Evolutionary conservation across 2,113 vertebrate species (phyloP), one percentile per base, ranked within the genome.

Genomic region (Sander lucioperca): DNA sequence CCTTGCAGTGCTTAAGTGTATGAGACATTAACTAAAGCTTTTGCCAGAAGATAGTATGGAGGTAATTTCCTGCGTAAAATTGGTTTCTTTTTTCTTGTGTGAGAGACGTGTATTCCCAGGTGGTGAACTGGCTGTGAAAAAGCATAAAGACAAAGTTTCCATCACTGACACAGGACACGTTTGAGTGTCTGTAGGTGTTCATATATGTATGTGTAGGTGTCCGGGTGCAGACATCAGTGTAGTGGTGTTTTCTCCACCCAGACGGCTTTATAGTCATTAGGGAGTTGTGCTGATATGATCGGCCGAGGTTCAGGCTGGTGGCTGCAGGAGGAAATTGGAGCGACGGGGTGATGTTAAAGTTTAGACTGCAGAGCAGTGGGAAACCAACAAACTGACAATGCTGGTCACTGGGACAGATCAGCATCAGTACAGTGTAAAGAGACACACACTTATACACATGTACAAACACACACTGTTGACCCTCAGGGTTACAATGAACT

Each of bases 1-100:
- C 75, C 85, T 74, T 11, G 88, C 69, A 75, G 69, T 69, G 82
- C 82, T 91, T 91, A 86, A 87, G 85, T 85, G 79, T 81, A 87
- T 82, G 57, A 89, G 88, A 88, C 88, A 86, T 92, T 91, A 93
- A 87, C 77, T 87, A 89, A 92, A 87, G 87, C 82, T 81, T 86
- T 91, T 78, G 80, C 86, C 68, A 83, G 81, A 79, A 87, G 85
- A 91, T 76, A 78, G 76, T 64, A 83, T 87, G 84, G 64, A 91
- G 68, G 85, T 90, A 86, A 92, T 91, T 91, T 89, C 77, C 92
- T 82, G 83, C 33, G 63, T 90, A 85, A 91, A 90, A 91, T 84
- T 90, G 91, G 80, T 89, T 83, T 90, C 67, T 50, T 72, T 83
- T 85, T 85, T 79, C 33, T 14, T 39, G 19, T 71, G 39, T 74